These are phyloP conservation scores for Ochlodes sylvanus DNA, from an alignment of 2,888 invertebrate species.

Conservation along the genomic window DNA sequence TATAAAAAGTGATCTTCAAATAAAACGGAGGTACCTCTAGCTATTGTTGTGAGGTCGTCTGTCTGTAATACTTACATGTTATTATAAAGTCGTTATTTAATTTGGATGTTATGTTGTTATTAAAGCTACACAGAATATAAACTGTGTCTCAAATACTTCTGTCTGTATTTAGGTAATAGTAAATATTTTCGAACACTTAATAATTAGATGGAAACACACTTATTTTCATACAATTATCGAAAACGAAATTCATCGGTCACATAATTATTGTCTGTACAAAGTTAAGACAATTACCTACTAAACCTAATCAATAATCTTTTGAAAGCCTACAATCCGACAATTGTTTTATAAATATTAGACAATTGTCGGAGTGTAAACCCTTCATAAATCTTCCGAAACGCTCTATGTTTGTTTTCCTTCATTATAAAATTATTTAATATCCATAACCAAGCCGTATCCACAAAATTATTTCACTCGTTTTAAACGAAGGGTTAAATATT, in stretches of 20 bases:
- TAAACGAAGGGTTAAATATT: conserved; percentile 37
- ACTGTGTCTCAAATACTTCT: not conserved
- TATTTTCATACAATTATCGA: no score
- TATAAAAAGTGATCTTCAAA: conserved; percentile 51
- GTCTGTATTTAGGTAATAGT: no score
- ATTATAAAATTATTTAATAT: conserved; percentile 7
- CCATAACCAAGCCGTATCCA: conserved; percentile 5
- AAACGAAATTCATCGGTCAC: no score
- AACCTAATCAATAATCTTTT: no score
- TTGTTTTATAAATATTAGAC: not conserved
- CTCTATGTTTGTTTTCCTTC: not conserved
- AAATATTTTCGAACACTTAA: no score
- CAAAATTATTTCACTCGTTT: conserved; percentile 15
- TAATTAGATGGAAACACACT: no score
- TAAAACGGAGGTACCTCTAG: conserved; percentile 41
- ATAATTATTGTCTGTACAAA: no score
- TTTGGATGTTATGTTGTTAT: conserved; percentile 11
- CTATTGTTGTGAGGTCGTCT: conserved; percentile 44
- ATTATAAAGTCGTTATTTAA: conserved; percentile 27
- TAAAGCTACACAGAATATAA: not conserved
- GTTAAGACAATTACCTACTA: no score
- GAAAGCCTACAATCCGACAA: not conserved
- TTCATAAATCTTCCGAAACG: not conserved
- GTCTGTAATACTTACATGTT: conserved; percentile 25
- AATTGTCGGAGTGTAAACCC: no score